Evolutionary conservation across 2,113 vertebrate species (phyloP), one percentile per base, ranked within the genome.

Genomic region (Mormoops blainvillei): DNA sequence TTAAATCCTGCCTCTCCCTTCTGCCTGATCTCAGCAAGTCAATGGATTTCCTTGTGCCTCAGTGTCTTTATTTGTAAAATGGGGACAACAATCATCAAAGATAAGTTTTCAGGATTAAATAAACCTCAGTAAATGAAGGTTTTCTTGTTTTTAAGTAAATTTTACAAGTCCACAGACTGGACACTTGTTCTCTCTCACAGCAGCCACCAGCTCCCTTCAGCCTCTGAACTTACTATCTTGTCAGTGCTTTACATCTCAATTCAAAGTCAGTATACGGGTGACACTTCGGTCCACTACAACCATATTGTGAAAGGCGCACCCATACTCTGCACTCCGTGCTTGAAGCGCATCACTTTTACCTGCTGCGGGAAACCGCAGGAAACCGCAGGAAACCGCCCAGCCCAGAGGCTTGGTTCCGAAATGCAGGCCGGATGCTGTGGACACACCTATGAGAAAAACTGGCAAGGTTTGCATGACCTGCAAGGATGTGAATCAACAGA

Each of bases 61-160:
- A 31, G 41, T 68, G 41, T 52, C 48, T 56, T 80, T 43, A 13
- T 31, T 10, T 43, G 7, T 45, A 91, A 91, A 83, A 89, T 15
- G 13, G 18, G 63, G 33, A 36, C 58, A 78, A n/a, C 8, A 74
- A 58, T 85, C 36, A 45, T 33, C 28, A 65, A 67, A 56, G 1
- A 76, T 19, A 88, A 87, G 38, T 22, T 77, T 18, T 52, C 45
- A 43, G 11, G n/a, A 80, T 74, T 85, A 89, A 92, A 58, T 58
- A 33, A 73, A 15, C 6, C 10, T 68, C 54, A 48, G 22, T 54
- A 78, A 84, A 56, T 48, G 19, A 3, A 56, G 20, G 8, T 41
- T 86, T 63, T 78, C 63, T 56, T 45, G 31, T 91, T 63, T 78
- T 61, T 80, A 31, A 73, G 43, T 28, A 45, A 73, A 87, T 91